These are phyloP conservation scores for Brachionus plicatilis DNA, from an alignment of 1,140 invertebrate genomes.

Conservation along the genomic window DNA sequence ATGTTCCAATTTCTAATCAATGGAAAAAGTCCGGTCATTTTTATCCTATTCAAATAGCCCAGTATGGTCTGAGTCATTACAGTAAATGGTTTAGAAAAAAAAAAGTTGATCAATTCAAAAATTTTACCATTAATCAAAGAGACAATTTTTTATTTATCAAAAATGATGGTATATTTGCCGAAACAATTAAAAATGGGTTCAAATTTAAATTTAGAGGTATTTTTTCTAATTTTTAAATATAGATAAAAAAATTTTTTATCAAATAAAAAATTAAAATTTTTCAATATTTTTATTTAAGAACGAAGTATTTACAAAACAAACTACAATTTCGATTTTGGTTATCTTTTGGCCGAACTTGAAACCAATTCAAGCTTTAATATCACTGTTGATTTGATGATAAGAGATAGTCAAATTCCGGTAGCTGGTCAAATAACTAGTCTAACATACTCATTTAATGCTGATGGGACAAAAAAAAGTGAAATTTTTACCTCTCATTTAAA, in stretches of 20 bases:
- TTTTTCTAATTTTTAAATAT: not conserved
- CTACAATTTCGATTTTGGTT: not conserved
- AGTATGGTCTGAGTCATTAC: conserved; percentile 93
- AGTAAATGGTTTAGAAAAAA: conserved; percentile 80
- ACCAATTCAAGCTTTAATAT: conserved; percentile 12
- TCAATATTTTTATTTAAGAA: not conserved
- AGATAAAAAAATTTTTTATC: not conserved
- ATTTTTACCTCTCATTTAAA: not conserved
- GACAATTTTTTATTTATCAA: not conserved
- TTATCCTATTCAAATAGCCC: conserved; percentile 96
- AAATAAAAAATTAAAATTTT: too few relatives aligned
- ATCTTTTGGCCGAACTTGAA: not conserved
- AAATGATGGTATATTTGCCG: not conserved
- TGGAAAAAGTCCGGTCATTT: conserved; percentile 84
- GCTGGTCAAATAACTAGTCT: not conserved
- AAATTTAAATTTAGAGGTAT: conserved; percentile 1
- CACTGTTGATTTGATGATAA: not conserved
- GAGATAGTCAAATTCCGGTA: not conserved
- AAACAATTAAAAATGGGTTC: not conserved
- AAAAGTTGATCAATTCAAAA: conserved; percentile 59
- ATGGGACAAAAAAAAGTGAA: not conserved
- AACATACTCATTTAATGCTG: not conserved
- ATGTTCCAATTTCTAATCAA: conserved; percentile 86
- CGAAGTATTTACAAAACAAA: conserved; percentile 40
- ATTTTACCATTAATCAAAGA: not conserved